Evolutionary conservation across 2,113 vertebrate species (phyloP).

Genomic region (Triplophysa siluroides): DNA sequence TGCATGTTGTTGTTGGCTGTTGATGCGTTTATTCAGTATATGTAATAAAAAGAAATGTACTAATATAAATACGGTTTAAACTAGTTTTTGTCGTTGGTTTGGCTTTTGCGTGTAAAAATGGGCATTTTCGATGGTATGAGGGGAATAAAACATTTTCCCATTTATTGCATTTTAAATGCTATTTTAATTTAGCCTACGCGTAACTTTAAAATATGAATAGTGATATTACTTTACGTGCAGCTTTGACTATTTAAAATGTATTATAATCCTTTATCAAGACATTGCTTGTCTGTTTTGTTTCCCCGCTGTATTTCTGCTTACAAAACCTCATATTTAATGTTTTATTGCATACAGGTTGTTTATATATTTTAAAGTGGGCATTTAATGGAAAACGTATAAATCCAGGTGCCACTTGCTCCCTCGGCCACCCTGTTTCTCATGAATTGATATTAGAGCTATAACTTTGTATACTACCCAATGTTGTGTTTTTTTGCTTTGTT

Average conservation of each 20-base stretch:
- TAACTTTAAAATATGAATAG: neutral
- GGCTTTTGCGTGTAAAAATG: neutral
- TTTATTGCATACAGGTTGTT: neutral
- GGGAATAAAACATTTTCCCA: neutral
- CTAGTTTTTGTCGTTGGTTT: neutral
- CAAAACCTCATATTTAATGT: neutral
- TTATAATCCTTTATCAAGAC: too few relatives aligned
- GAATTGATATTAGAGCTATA: neutral
- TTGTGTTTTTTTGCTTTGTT: constrained; percentile 22
- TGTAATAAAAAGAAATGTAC: neutral
- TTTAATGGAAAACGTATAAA: neutral
- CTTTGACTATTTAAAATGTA: neutral
- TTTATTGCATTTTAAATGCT: neutral
- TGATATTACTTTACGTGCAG: neutral
- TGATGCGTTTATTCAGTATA: neutral
- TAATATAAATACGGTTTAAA: neutral
- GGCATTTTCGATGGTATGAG: neutral
- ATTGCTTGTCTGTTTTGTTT: constrained; percentile 19
- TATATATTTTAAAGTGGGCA: neutral
- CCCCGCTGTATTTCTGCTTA: neutral
- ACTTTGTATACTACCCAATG: constrained; percentile 6
- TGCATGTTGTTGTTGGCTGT: neutral
- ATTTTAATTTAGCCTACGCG: too few relatives aligned
- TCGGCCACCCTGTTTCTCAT: neutral
- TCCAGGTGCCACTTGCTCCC: neutral